A percentile compares a stretch with the other conserved stretches of the same genome.
phyloP scores from a whole-genome alignment of 53 echinoderm and acorn worm species.

The Astropecten irregularis region DNA sequence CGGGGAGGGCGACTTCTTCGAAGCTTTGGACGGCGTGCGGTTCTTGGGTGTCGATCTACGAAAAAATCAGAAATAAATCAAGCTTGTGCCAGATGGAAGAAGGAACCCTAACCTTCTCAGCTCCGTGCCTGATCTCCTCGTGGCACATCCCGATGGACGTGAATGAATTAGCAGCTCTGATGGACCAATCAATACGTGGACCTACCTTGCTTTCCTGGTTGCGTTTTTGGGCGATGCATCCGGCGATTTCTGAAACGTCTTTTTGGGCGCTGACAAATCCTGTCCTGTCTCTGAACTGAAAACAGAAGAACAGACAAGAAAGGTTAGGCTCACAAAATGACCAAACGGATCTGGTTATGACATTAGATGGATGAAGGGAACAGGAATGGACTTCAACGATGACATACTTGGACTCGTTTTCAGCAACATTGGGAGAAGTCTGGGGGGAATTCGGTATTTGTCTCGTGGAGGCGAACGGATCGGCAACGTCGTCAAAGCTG shows the following conservation, averaged over 20 bases:
- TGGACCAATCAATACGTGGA: no score
- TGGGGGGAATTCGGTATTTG: constrained; percentile 71
- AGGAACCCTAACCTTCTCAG: no score
- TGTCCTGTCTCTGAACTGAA: background rate
- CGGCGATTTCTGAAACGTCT: constrained; percentile 27
- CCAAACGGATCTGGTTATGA: no score
- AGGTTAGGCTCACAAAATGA: no score
- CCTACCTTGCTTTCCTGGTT: constrained; percentile 39
- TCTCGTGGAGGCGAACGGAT: constrained; percentile 69
- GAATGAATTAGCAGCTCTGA: background rate
- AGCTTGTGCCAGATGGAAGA: no score
- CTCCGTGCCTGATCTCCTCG: no score
- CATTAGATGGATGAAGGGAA: no score
- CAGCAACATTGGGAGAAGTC: constrained; percentile 49
- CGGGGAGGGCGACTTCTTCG: constrained; percentile 44
- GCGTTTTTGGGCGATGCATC: constrained; percentile 25
- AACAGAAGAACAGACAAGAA: no score
- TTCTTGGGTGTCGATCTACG: constrained; percentile 30
- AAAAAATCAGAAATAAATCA: background rate
- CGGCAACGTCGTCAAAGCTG: constrained; percentile 66
- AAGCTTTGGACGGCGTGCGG: constrained; percentile 17
- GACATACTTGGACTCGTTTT: constrained; percentile 6
- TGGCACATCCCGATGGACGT: no score
- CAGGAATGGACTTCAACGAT: no score
- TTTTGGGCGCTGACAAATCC: constrained; percentile 21